Base-by-base conservation (phyloP, 2,888 invertebrate species). In the Tipula lateralis region DNA sequence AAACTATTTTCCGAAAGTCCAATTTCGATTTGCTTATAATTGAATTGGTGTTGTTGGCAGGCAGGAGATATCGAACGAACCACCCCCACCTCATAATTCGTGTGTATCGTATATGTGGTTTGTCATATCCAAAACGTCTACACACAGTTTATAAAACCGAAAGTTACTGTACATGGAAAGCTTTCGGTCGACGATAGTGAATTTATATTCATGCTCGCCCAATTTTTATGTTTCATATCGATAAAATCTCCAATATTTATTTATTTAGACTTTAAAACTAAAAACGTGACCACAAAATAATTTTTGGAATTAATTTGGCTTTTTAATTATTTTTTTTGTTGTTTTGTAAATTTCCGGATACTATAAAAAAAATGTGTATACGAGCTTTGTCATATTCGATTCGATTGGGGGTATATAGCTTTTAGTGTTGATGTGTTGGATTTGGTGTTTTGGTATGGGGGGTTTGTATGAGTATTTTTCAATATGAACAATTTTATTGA, bases 221-320 rank as follows among this genome's bases (percentile, higher is more conserved):
- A 66, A 66, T 24, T 9, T 12, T 24, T 66, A 2, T 66, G 19
- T 44, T 66, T 66, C 66, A 66, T 24, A 66, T 66, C 66, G 66
- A 66, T 19, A 66, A 66, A 24, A 66, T 66, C 66, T 66, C 13
- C 66, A 24, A 66, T 66, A 66, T 44, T 66, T 66, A 66, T 66
- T 66, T 66, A 24, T 66, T 66, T 66, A 66, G 66, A 66, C 24
- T 66, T 66, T 66, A 66, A 66, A 66, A 66, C 66, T 66, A 66
- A 66, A 66, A 66, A 66, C 66, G 66, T 66, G 66, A 66, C 66
- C 66, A 66, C 66, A 66, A 66, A 66, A 66, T 66, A 66, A 66
- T 66, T 66, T 66, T 66, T 7, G 66, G 66, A 66, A 66, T 66
- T 66, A 66, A 66, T 66, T 66, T 66, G 24, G 66, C 24, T 66